Base-by-base conservation (phyloP, 2,888 invertebrate species). In the Fragum fragum region DNA sequence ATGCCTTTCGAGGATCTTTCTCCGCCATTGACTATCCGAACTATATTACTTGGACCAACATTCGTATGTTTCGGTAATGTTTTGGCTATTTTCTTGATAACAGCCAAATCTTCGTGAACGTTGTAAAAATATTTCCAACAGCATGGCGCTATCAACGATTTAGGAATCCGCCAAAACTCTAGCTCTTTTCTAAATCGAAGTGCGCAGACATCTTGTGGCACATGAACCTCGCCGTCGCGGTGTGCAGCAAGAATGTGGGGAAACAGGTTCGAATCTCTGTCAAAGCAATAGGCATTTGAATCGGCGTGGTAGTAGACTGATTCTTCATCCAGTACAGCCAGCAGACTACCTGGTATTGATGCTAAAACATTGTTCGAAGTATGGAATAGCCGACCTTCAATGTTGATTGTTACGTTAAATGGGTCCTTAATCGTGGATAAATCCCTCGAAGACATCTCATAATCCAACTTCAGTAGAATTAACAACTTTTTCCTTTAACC, bases 231-330 rank as follows among this genome's bases (percentile, higher is more conserved):
- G 1, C 61, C 61, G 61, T 61, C 29, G 14, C 61, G 26, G 29
- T 61, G 61, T 16, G 61, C 61, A 2, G 61, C 61, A 11, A 61
- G 61, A n/a, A 61, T 61, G 61, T 29, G 26, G 16, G 61, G 61
- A 29, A 61, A 61, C 29, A 61, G 29, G 32, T 26, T 28, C 3
- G 61, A 61, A 28, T 61, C 61, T 61, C 61, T 9, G 7, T 61
- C 61, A 9, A 61, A 61, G 61, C 61, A 29, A 29, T 28, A 61
- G 16, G 61, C 16, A 23, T 29, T 29, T 1, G 61, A 21, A 11
- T 14, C 29, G n/a, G 11, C 1, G 23, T 61, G 21, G 29, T 28
- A 61, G n/a, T 61, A 61, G 16, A 16, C 28, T 16, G 61, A 61
- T 3, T 28, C 28, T 16, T 61, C n/a, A 2, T 28, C 23, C 28